Evolutionary conservation across 2,888 invertebrate species (phyloP), one percentile per base, ranked within the genome.

Genomic region (Anarsia innoxiella): DNA sequence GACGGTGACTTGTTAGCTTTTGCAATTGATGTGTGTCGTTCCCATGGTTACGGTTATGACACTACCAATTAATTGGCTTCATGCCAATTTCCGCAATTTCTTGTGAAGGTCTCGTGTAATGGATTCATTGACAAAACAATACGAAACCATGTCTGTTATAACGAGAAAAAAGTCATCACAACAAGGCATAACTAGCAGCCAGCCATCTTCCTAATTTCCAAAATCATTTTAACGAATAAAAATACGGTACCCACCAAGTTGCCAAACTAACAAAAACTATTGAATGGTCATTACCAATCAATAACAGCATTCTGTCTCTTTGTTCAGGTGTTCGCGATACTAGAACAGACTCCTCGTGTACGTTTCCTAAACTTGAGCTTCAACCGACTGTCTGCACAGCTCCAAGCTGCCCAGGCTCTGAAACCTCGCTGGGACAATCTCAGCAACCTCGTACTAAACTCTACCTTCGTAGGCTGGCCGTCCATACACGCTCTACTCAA

Each of bases 301-400:
- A n/a, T n/a, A n/a, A n/a, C n/a, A n/a, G n/a, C n/a, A n/a, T n/a
- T n/a, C n/a, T n/a, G n/a, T 53, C 12, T 39, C 11, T 41, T 42
- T 30, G 36, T 37, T 61, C 25, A 93, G 93, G 90, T 97, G 13
- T 93, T 96, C 66, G 91, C 90, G 42, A 93, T 97, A 58, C 75
- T 97, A 45, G 89, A 92, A 62, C 92, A 94, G 66, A 94, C 96
- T 88, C 96, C 96, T 15, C 89, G 91, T 51, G 90, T 97, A 45
- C 91, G 93, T 61, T 96, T 97, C 74, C 90, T 97, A 33, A 97
- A 97, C 71, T 76, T 97, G 51, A 96, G 96, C 70, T 95, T 95
- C 77, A 97, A 97, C 74, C 89, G 90, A 45, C 83, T 95, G 25
- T 89, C 91, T 23, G 90, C 91, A 36, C 91, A 92, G 35, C 79